These are phyloP conservation scores for Piliocolobus tephrosceles DNA, from an alignment of 2,113 vertebrate genomes.

Conservation along the genomic window DNA sequence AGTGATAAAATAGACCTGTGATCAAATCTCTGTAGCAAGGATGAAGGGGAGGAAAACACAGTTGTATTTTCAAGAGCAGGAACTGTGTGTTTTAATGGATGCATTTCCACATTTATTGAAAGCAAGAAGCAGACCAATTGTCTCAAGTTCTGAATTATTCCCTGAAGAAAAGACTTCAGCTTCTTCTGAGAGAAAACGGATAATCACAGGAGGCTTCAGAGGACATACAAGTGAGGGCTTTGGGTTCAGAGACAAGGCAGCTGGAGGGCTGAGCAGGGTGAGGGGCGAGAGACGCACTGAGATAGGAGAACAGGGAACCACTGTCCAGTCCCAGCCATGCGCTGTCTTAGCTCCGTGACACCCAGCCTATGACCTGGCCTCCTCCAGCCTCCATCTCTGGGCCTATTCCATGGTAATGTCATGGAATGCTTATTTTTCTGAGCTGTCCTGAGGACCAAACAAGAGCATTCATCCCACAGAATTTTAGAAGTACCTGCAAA, in stretches of 20 bases:
- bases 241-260: slow-evolving; percentile 7
- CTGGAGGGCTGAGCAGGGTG: neutral
- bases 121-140: slow-evolving; percentile 67
- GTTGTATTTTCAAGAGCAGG: slow-evolving; percentile 36
- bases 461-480: neutral
- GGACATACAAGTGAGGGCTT: neutral
- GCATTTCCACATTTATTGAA: slow-evolving; percentile 63
- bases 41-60: neutral
- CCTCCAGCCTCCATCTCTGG: neutral
- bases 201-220: neutral
- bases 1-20: neutral
- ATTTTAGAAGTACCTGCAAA: neutral
- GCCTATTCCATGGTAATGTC: neutral
- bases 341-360: neutral
- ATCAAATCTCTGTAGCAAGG: slow-evolving; percentile 1
- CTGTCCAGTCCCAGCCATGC: rapidly evolving
- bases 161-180: neutral
- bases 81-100: slow-evolving; percentile 22
- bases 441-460: neutral
- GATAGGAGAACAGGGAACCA: neutral
- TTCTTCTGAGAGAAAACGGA: slow-evolving; percentile 23
- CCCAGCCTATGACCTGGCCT: neutral
- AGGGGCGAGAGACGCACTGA: neutral
- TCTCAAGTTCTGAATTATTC: slow-evolving; percentile 50
- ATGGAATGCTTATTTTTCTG: neutral